Evolutionary conservation across 2,113 vertebrate species (phyloP).

Genomic region (Melanostigma gelatinosum): DNA sequence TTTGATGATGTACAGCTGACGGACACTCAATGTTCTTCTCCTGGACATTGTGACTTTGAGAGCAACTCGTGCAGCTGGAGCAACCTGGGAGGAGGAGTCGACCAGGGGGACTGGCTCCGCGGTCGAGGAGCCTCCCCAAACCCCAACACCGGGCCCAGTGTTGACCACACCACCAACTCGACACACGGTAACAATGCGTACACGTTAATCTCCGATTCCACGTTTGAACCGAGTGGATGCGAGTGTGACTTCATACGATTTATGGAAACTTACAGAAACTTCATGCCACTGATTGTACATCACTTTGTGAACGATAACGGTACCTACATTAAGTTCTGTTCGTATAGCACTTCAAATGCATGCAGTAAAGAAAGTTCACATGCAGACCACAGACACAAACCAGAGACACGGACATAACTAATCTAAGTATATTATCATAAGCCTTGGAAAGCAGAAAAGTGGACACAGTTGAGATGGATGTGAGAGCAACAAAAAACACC

Average conservation of each 20-base stretch:
- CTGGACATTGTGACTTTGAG: conserved; percentile 81
- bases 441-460: not conserved
- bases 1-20: conserved; percentile 79
- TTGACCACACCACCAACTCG: conserved; percentile 82
- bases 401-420: not conserved
- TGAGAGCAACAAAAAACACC: not conserved
- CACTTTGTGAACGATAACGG: too few species aligned
- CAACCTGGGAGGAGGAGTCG: conserved; percentile 67
- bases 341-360: not conserved
- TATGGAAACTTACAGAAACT: not conserved
- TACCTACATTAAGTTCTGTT: not conserved
- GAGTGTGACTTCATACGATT: not conserved
- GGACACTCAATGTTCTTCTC: conserved; percentile 62
- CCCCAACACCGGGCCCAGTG: conserved; percentile 71
- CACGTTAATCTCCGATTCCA: not conserved
- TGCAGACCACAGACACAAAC: not conserved
- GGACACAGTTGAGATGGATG: not conserved
- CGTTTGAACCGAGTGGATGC: not conserved
- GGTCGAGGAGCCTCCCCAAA: conserved; percentile 62
- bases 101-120: conserved; percentile 80
- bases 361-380: not conserved
- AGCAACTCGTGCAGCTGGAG: conserved; percentile 77
- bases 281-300: not conserved
- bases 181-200: conserved; percentile 41
- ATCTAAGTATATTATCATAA: not conserved